Evolutionary conservation across 1,140 invertebrate genomes (phyloP).

Genomic region (Aphelinus certus): DNA sequence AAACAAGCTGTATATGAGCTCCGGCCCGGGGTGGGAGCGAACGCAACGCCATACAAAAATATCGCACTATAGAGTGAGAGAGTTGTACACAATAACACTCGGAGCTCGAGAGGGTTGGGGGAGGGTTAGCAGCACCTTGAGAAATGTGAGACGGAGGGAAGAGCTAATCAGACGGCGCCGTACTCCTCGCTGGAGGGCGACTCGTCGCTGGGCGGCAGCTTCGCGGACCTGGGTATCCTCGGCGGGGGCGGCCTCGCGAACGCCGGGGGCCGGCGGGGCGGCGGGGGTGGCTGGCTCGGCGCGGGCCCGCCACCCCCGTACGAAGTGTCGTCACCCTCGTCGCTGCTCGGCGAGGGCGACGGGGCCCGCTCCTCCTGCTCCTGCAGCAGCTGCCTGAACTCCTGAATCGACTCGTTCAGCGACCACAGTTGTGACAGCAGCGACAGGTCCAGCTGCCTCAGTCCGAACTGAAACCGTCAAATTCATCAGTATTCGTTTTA

Average conservation of each 20-base stretch:
- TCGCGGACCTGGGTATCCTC: slow-evolving; percentile 53
- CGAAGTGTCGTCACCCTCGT: slow-evolving; percentile 68
- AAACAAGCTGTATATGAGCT: neutral
- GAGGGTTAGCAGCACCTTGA: too few relatives aligned
- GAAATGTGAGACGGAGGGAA: too few relatives aligned
- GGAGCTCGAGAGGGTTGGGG: too few relatives aligned
- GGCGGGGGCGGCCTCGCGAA: slow-evolving; percentile 52
- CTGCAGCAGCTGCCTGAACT: slow-evolving; percentile 80
- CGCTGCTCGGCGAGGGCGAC: slow-evolving; percentile 71
- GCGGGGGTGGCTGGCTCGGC: slow-evolving; percentile 50
- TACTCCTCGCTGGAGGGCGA: slow-evolving; percentile 65
- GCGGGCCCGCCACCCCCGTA: slow-evolving; percentile 47
- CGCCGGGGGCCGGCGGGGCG: slow-evolving; percentile 54
- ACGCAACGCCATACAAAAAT: too few relatives aligned
- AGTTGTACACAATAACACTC: too few relatives aligned
- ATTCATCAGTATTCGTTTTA: slow-evolving; percentile 35
- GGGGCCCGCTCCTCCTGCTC: slow-evolving; percentile 74
- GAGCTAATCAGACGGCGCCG: slow-evolving; percentile 56
- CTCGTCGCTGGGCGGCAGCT: slow-evolving; percentile 54
- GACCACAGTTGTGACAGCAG: slow-evolving; percentile 88
- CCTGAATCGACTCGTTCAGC: slow-evolving; percentile 87
- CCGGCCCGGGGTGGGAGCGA: neutral
- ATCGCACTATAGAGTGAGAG: too few relatives aligned
- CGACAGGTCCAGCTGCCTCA: slow-evolving; percentile 85
- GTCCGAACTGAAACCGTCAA: slow-evolving; percentile 74